Conservation (phyloP, 2,888 invertebrate species). For the Melieria picta region DNA sequence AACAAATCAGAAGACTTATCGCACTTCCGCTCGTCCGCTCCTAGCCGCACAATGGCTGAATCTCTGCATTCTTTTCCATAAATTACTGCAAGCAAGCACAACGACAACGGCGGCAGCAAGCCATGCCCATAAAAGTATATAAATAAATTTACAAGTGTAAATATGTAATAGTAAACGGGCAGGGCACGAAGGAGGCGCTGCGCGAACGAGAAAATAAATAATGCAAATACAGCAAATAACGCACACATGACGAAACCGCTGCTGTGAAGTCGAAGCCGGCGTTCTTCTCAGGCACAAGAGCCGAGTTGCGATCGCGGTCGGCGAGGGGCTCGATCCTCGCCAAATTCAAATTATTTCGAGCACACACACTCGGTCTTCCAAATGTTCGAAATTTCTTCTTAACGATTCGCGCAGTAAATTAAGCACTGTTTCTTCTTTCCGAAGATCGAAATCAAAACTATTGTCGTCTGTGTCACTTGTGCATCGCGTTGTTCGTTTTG, state of each 20-base stretch:
- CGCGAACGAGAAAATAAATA: constrained; percentile 20
- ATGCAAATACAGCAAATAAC: constrained; percentile 24
- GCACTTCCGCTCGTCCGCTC: constrained; percentile 32
- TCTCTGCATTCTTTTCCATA: too few relatives aligned
- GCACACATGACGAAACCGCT: constrained; percentile 18
- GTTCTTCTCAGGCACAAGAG: too few relatives aligned
- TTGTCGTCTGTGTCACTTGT: not conserved
- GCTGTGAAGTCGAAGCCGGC: not conserved
- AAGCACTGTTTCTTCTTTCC: too few relatives aligned
- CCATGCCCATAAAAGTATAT: not conserved
- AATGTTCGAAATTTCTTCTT: too few relatives aligned
- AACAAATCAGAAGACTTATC: constrained; percentile 31
- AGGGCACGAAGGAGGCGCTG: constrained; percentile 7
- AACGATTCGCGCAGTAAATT: too few relatives aligned
- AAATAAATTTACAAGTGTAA: not conserved
- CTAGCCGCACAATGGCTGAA: not conserved
- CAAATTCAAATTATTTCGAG: too few relatives aligned
- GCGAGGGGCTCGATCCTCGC: too few relatives aligned
- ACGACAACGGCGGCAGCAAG: not conserved
- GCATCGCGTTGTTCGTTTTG: constrained; percentile 26
- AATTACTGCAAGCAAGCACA: not conserved
- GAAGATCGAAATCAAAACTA: not conserved
- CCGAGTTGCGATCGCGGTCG: too few relatives aligned
- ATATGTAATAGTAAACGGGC: constrained; percentile 4
- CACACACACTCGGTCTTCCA: too few relatives aligned